These are phyloP conservation scores for Chromis chromis DNA, from an alignment of 2,797 vertebrate species.

Conservation along the genomic window DNA sequence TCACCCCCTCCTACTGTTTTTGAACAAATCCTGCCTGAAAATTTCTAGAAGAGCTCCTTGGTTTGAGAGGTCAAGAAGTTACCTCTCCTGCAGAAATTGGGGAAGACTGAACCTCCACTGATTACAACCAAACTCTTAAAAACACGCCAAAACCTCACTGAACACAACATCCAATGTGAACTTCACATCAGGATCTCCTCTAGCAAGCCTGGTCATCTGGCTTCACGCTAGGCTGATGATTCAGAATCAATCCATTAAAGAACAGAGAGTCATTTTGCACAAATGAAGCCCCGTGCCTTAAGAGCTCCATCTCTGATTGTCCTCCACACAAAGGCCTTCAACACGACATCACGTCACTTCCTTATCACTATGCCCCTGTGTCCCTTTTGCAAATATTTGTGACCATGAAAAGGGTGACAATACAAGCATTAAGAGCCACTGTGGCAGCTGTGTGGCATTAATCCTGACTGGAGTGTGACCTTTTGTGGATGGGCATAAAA, in stretches of 20 bases:
- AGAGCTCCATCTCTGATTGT: slow-evolving; percentile 17
- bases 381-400: slow-evolving; percentile 67
- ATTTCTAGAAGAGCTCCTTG: background rate
- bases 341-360: slow-evolving; percentile 38
- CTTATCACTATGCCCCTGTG: slow-evolving; percentile 61
- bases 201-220: background rate
- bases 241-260: slow-evolving; percentile 37
- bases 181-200: slow-evolving; percentile 15
- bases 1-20: background rate
- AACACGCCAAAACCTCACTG: slow-evolving; percentile 22
- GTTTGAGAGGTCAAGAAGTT: background rate
- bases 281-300: slow-evolving; percentile 15
- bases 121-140: slow-evolving; percentile 34
- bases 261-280: slow-evolving; percentile 30
- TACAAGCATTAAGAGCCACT: slow-evolving; percentile 34
- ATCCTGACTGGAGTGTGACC: slow-evolving; percentile 2
- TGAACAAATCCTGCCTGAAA: background rate
- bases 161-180: slow-evolving; percentile 20
- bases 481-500: background rate
- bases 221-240: slow-evolving; percentile 30
- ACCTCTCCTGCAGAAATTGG: background rate
- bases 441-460: background rate
- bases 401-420: slow-evolving; percentile 15
- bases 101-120: slow-evolving; percentile 45
- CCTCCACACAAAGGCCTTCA: slow-evolving; percentile 32